A percentile compares a stretch with the other conserved stretches of the same genome.
Evolutionary conservation across 2,113 vertebrate genomes (phyloP).

Genomic region (human): DNA sequence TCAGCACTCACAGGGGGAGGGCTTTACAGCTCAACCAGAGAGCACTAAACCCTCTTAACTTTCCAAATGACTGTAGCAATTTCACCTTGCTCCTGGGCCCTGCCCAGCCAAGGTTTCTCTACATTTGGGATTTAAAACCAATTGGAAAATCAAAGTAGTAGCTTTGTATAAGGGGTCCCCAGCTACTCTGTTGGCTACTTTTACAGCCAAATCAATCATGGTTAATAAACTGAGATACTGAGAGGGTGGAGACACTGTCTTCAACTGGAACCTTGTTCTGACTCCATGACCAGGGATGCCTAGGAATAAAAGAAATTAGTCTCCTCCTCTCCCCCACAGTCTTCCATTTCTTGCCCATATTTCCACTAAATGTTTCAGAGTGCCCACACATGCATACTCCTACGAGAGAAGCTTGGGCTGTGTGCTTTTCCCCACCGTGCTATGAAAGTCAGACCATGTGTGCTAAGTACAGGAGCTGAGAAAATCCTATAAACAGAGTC

Average conservation of each 20-base stretch:
- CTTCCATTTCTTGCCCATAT: fast-evolving
- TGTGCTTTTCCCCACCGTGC: no score
- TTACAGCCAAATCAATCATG: background rate
- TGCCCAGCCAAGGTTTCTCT: no score
- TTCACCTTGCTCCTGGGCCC: background rate
- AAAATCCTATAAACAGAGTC: background rate
- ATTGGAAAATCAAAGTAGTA: background rate
- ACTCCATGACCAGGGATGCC: background rate
- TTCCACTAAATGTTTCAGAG: background rate
- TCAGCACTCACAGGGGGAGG: fast-evolving
- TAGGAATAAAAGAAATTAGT: background rate
- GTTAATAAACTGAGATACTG: background rate
- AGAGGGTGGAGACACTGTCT: background rate
- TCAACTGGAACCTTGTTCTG: background rate
- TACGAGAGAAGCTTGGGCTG: fast-evolving
- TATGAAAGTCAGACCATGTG: background rate
- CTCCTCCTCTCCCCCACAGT: no score
- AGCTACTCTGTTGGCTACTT: background rate
- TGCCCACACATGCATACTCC: fast-evolving
- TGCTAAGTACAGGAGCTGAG: background rate
- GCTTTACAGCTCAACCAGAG: background rate
- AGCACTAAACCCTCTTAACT: background rate
- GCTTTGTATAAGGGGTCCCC: background rate
- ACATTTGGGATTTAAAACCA: background rate
- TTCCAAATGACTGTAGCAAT: background rate